Evolutionary conservation across 2,888 invertebrate species (phyloP), one percentile per base, ranked within the genome.

Genomic region (Macropis europaea): DNA sequence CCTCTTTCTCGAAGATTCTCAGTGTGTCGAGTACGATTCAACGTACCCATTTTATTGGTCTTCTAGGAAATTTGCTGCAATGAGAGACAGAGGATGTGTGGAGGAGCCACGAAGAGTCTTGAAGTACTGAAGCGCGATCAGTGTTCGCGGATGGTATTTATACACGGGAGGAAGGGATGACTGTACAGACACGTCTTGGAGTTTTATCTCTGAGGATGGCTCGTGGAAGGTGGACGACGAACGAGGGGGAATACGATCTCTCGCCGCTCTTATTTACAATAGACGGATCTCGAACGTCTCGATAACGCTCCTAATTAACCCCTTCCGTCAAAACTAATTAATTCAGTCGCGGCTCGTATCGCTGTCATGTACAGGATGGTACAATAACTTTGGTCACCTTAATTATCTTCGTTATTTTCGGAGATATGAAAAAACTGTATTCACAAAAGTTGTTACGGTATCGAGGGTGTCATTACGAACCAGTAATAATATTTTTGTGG

Each of bases 61-160:
- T 40, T 5, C 19, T 1, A 22, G 45, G 19, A 24, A 9, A 40
- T 9, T 36, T 2, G 19, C 15, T 6, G 26, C 22, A 32, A 36
- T 28, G 15, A 53, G 43, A 15, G 43, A 38, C 4, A 6, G 5
- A 19, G n/a, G 13, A 28, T 11, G 11, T 13, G 13, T 15, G n/a
- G 47, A 26, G 17, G 13, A 17, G 26, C 38, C 48, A 11, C 36
- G 30, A n/a, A 57, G 19, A 9, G 6, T 15, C 26, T 36, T 22
- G 15, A 6, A 26, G 19, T 53, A 85, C 84, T 84, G 81, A 84
- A 77, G 72, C 69, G 62, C 26, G 62, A 34, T 38, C 26, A 59
- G 30, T 26, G 40, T 30, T 36, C 3, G 19, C 30, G 57, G 50
- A 76, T 79, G 75, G 81, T 85, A 84, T 86, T 86, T 86, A 86